phyloP scores from a whole-genome alignment of 2,888 invertebrate genomes.

The Panzeria rudis region DNA sequence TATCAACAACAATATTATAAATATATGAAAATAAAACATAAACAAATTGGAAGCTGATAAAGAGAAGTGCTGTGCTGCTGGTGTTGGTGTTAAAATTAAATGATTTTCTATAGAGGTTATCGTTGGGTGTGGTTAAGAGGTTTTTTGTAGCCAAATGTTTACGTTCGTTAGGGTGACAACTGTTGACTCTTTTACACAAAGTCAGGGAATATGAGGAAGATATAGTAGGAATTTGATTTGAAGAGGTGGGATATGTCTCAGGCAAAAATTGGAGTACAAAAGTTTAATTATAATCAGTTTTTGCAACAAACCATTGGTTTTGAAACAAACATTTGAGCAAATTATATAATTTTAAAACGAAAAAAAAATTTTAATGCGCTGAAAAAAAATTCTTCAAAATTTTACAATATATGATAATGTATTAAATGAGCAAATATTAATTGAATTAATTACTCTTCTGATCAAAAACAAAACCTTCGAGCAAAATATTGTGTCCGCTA shows the following conservation, averaged over 20 bases:
- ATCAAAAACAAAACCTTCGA: too few relatives aligned
- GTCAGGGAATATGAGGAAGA: neutral
- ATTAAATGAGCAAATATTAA: too few relatives aligned
- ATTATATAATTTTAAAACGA: too few relatives aligned
- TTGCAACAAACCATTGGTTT: too few relatives aligned
- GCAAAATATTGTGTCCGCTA: too few relatives aligned
- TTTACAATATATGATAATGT: too few relatives aligned
- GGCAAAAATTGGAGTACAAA: neutral
- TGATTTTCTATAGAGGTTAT: neutral
- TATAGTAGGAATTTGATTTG: neutral
- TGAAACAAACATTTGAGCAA: too few relatives aligned
- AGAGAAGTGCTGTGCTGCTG: neutral
- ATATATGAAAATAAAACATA: neutral
- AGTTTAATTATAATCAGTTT: too few relatives aligned
- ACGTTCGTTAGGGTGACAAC: neutral
- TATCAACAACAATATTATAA: conserved; percentile 10
- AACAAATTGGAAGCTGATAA: conserved; percentile 3
- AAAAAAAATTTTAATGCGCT: too few relatives aligned
- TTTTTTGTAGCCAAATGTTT: neutral
- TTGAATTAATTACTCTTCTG: too few relatives aligned
- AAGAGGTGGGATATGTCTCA: neutral
- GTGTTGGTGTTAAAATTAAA: neutral
- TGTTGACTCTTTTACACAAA: neutral
- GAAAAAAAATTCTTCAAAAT: too few relatives aligned
- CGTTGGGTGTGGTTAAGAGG: conserved; percentile 34